Evolutionary conservation across 2,888 invertebrate genomes (phyloP), one percentile per base, ranked within the genome.

Genomic region (Phania funesta): DNA sequence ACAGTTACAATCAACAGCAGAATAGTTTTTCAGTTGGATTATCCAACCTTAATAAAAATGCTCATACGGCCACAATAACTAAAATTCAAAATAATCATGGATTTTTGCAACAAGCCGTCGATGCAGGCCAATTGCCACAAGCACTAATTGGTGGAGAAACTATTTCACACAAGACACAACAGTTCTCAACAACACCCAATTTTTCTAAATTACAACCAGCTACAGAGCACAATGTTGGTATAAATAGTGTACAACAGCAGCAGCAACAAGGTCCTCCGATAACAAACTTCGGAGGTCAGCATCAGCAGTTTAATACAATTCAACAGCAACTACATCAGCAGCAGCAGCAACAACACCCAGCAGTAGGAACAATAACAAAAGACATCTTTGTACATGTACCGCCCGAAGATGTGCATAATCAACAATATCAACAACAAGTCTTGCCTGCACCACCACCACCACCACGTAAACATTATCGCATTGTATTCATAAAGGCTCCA

Each of bases 331-430:
- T n/a, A n/a, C n/a, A n/a, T n/a, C n/a, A n/a, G n/a, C n/a, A n/a
- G 9, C 5, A n/a, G n/a, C 83, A 60, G 26, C 85, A 82, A 11
- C 79, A 78, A 26, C 76, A 67, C 9, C 82, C 76, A 48, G 35
- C 71, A 22, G 76, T 84, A 29, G 85, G 88, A 5, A 80, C 88
- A 0, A 85, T 91, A 35, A 90, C 90, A 5, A 91, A 91, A 83
- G 88, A 90, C 77, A 90, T 91, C 38, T 91, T 89, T 77, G 89
- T 91, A 13, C 90, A 91, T 84, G 88, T 89, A n/a, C 89, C 91
- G 0, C 91, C 81, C 6, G 90, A 90, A 46, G 91, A 91, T 20
- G 84, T 83, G 0, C 89, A 89, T 50, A 87, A 89, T 64, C 84
- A 83, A 7, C 86, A 54, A 52, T 62, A 84, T 22, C 84, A 82